Evolutionary conservation across 2,888 invertebrate species (phyloP).

Genomic region (Ligdia adustata): DNA sequence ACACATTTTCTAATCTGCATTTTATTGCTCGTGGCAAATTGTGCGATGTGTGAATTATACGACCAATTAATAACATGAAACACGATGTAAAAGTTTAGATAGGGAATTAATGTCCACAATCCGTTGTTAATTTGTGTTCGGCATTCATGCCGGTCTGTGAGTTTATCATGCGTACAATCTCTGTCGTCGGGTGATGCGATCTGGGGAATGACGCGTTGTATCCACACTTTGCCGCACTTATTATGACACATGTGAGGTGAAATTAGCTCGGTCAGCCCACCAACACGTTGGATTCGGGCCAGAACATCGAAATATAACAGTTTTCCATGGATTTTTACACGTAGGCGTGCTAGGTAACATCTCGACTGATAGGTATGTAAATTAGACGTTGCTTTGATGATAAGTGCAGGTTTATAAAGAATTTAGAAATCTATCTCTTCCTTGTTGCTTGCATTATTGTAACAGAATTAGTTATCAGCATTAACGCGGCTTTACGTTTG

Average conservation of each 20-base stretch:
- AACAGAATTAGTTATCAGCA: neutral
- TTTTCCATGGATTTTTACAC: constrained; percentile 48
- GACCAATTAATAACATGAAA: constrained; percentile 14
- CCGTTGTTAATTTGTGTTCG: constrained; percentile 7
- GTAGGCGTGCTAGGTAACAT: constrained; percentile 30
- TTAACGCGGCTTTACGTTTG: too few relatives aligned
- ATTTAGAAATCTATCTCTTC: constrained; percentile 11
- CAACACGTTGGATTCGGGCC: constrained; percentile 67
- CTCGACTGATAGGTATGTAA: constrained; percentile 33
- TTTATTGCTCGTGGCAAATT: neutral
- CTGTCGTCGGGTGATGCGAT: constrained; percentile 48
- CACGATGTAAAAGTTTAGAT: constrained; percentile 10
- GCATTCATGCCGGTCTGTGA: neutral
- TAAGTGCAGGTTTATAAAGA: constrained; percentile 11
- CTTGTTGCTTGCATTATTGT: neutral
- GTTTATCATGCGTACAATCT: constrained; percentile 43
- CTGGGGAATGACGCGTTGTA: constrained; percentile 53
- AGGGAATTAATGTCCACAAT: constrained; percentile 4
- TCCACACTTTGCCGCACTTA: constrained; percentile 53
- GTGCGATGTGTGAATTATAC: constrained; percentile 13
- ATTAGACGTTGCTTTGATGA: constrained; percentile 34
- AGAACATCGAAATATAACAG: constrained; percentile 61
- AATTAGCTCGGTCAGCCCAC: constrained; percentile 69
- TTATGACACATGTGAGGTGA: constrained; percentile 75
- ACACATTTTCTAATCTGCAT: neutral